These are phyloP conservation scores for Diphyllodes magnificus DNA, from an alignment of 2,113 vertebrate species.

Conservation along the genomic window DNA sequence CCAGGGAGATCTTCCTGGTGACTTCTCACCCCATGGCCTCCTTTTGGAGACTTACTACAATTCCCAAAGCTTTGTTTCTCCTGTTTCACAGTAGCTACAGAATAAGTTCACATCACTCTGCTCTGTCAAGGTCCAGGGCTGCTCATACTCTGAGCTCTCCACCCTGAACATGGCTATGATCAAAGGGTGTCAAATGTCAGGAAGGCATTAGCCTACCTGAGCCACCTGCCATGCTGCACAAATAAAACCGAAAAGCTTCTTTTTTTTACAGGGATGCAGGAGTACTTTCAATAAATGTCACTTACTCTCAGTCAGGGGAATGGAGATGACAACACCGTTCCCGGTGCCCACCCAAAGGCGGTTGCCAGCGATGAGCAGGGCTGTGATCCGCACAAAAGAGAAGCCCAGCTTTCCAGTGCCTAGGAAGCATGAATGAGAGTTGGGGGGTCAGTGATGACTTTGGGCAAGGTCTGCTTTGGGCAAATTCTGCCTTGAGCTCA, in stretches of 20 bases:
- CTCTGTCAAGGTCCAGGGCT: background rate
- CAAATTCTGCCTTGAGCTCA: background rate
- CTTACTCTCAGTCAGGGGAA: conserved; percentile 96
- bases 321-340: conserved; percentile 97
- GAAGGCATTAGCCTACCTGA: background rate
- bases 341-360: conserved; percentile 98
- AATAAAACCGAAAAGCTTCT: background rate
- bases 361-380: conserved; percentile 93
- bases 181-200: background rate
- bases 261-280: background rate
- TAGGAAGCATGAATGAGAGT: conserved; percentile 12
- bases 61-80: background rate
- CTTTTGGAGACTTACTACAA: background rate
- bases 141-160: background rate
- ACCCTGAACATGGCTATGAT: background rate
- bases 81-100: background rate
- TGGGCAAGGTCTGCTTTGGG: background rate
- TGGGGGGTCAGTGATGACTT: background rate
- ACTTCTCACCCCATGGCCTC: background rate
- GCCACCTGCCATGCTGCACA: background rate
- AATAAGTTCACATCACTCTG: background rate
- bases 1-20: background rate
- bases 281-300: background rate
- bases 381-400: conserved; percentile 96
- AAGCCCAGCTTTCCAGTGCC: conserved; percentile 97